Base-by-base conservation (phyloP, 2,888 invertebrate species). In the Rhingia rostrata region DNA sequence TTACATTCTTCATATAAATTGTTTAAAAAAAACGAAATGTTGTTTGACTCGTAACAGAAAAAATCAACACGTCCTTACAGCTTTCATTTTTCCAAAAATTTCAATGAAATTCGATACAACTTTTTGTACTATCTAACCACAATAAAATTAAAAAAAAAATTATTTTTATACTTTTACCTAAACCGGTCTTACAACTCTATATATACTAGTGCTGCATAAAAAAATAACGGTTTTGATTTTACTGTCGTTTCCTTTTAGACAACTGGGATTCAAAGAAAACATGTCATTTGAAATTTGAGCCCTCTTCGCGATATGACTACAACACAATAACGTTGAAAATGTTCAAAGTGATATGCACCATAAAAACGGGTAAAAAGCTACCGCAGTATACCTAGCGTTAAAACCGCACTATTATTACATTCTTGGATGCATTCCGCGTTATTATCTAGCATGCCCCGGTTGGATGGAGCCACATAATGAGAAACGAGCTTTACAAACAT, bases 321-420 rank as follows among this genome's bases (percentile, higher is more conserved):
- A 22, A 60, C 33, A 41, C 33, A 53, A 43, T 47, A 58, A 58
- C 43, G 53, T 64, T 41, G 22, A 53, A 82, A 77, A 77, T 60
- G 58, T 64, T 64, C 66, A 82, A 82, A 82, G 77, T 70, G 70
- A 70, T 64, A 82, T 54, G 53, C 70, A 66, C 72, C 81, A 81
- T 81, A 70, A 75, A 70, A 70, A 43, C 63, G 69, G 37, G 53
- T 67, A 82, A 72, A 69, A 75, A 47, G 45, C 63, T 56, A 32
- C 22, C 22, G 1, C 67, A 69, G 74, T 74, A 61, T 63, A 58
- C 75, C 51, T 60, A 61, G 82, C 77, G 72, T 82, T 82, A 82
- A 82, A 82, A 82, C 77, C 77, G 60, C 82, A 67, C 78, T 73
- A 73, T 83, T 83, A 67, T 60, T 56, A 67, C 77, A 78, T 83